These are phyloP conservation scores for Hydriomena furcata DNA, from an alignment of 2,888 invertebrate species.

Conservation along the genomic window DNA sequence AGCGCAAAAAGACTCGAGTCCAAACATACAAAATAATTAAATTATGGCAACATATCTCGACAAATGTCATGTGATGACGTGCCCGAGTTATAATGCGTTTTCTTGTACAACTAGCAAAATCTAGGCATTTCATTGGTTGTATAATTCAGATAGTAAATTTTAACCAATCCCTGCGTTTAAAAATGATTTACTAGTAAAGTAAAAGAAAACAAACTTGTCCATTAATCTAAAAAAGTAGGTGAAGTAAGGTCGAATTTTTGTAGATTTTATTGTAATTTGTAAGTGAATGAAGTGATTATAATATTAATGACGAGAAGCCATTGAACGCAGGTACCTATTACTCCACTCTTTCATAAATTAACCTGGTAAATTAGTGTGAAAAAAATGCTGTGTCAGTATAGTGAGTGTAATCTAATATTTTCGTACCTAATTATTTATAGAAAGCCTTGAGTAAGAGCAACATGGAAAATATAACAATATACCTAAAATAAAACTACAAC, in stretches of 20 bases:
- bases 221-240: constrained; percentile 22
- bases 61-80: constrained; percentile 60
- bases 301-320: constrained; percentile 13
- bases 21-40: background rate
- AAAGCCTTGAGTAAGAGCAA: constrained; percentile 37
- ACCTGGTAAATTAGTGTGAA: background rate
- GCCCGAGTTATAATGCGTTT: constrained; percentile 38
- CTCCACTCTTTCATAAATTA: background rate
- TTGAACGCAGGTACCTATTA: constrained; percentile 24
- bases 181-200: background rate
- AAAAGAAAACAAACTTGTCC: constrained; percentile 29
- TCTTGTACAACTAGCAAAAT: constrained; percentile 15
- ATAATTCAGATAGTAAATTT: background rate
- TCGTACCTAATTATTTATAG: constrained; percentile 43
- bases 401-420: constrained; percentile 21
- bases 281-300: constrained; percentile 32
- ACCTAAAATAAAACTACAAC: background rate
- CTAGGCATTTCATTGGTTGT: constrained; percentile 30
- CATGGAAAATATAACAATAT: constrained; percentile 6
- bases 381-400: constrained; percentile 44
- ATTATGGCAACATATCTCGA: constrained; percentile 25
- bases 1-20: too few relatives aligned
- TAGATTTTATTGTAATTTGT: constrained; percentile 30
- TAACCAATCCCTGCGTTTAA: constrained; percentile 15
- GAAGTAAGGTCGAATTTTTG: constrained; percentile 28